Conservation (phyloP, 2,797 vertebrate genomes). For the Huso huso region DNA sequence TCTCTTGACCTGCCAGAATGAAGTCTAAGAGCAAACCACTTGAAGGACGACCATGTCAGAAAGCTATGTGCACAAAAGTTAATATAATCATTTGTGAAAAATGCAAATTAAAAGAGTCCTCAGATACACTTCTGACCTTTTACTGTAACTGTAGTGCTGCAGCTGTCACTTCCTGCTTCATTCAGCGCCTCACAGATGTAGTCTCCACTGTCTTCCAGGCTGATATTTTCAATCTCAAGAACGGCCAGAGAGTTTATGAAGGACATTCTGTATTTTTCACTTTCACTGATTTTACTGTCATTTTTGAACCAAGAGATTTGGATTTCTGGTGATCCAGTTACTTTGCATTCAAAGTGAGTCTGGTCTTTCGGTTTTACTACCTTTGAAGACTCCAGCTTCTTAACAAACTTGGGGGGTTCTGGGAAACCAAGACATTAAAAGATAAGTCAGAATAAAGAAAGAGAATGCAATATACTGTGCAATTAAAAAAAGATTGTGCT, state of each 20-base stretch:
- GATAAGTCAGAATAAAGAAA: constrained; percentile 19
- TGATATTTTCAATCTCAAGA: constrained; percentile 73
- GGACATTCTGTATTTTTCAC: constrained; percentile 72
- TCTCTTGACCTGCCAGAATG: no score
- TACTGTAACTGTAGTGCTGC: constrained; percentile 81
- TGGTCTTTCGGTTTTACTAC: constrained; percentile 82
- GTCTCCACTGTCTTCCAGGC: constrained; percentile 79
- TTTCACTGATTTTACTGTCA: constrained; percentile 72
- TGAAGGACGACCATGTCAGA: no score
- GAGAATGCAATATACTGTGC: constrained; percentile 5
- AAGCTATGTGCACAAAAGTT: not conserved
- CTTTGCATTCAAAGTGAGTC: constrained; percentile 85
- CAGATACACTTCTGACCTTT: constrained; percentile 77
- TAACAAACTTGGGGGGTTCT: constrained; percentile 94
- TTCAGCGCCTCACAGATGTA: constrained; percentile 95
- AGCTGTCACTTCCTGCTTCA: constrained; percentile 89
- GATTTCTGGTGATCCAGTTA: constrained; percentile 81
- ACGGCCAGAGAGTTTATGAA: constrained; percentile 81
- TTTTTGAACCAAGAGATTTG: constrained; percentile 89
- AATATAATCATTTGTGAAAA: not conserved
- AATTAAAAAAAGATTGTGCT: constrained; percentile 1
- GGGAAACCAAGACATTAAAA: constrained; percentile 62
- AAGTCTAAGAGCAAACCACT: no score
- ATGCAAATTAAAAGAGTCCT: not conserved
- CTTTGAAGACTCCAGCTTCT: constrained; percentile 83